Evolutionary conservation across 2,797 vertebrate genomes (phyloP), one percentile per base, ranked within the genome.

Genomic region (Onychomys arenicola): DNA sequence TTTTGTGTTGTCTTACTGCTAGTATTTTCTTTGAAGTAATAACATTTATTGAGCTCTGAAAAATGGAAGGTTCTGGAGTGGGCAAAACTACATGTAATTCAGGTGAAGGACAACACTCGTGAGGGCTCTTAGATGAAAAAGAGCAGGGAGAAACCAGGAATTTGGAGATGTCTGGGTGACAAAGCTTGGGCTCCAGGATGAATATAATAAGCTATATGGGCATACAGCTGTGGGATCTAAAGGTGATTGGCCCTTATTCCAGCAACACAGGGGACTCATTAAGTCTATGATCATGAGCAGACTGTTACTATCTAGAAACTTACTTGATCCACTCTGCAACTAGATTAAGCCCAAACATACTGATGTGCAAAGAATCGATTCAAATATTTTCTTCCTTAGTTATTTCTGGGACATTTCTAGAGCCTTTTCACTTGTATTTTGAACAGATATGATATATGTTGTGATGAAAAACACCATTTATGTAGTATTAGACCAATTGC

Each of bases 1-100:
- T 88, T 34, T 82, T 34, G 86, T 71, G 77, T 71, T 9, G 10
- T 76, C 37, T 43, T 65, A 9, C 2, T 52, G 37, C 23, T 63
- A 63, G 13, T 40, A 59, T 84, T 91, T 69, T 88, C 16, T 32
- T 59, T 83, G 83, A 85, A 63, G 43, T 86, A 67, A 49, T 84
- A 69, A 23, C 16, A 17, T 87, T 73, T 69, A 6, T 5, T 65
- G 83, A 80, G 21, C 10, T 46, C 49, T 83, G 43, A 5, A 40
- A 75, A n/a, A 2, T 63, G 6, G 34, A 84, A 84, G 52, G 8
- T 1, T 67, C 0, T 49, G 1, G 1, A 11, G 9, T 75, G 16
- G 25, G 0, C 4, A 21, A 82, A 63, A 43, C 0, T 32, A 55
- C 14, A 27, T 34, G 59, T 32, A 55, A 80, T 69, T 2, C 3